Evolutionary conservation across 2,797 vertebrate species (phyloP).

Genomic region (Lepidocolaptes lacrymiger): DNA sequence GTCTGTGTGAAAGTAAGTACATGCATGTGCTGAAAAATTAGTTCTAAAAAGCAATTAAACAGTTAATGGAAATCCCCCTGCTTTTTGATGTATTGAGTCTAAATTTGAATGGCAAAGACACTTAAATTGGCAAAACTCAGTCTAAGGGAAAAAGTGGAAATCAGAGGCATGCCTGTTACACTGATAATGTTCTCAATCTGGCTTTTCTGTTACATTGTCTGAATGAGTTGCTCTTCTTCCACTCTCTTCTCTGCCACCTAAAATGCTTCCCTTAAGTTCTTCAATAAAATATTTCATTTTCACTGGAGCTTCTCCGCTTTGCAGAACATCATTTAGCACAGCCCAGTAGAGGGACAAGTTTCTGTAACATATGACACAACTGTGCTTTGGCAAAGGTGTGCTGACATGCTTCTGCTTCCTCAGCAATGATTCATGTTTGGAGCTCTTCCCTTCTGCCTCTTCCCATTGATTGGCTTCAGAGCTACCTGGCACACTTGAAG

Average conservation of each 20-base stretch:
- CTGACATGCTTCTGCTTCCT: neutral
- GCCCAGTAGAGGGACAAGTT: neutral
- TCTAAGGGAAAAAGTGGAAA: neutral
- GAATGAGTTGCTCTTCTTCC: neutral
- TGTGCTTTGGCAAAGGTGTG: neutral
- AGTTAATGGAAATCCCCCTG: neutral
- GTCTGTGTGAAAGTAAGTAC: too few species aligned
- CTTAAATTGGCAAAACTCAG: neutral
- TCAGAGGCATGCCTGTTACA: neutral
- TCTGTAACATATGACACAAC: neutral
- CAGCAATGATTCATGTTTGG: neutral
- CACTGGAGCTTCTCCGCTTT: neutral
- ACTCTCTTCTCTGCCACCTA: neutral
- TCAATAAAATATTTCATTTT: neutral
- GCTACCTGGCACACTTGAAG: neutral
- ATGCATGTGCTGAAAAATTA: neutral
- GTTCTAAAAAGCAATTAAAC: neutral
- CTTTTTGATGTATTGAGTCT: neutral
- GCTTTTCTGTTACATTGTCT: neutral
- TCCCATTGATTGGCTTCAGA: neutral
- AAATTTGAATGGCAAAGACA: neutral
- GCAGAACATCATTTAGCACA: neutral
- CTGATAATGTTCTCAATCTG: neutral
- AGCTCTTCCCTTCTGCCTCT: neutral
- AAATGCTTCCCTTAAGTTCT: neutral